Base-by-base conservation (phyloP, 2,888 invertebrate genomes). In the Megalurothrips usitatus region DNA sequence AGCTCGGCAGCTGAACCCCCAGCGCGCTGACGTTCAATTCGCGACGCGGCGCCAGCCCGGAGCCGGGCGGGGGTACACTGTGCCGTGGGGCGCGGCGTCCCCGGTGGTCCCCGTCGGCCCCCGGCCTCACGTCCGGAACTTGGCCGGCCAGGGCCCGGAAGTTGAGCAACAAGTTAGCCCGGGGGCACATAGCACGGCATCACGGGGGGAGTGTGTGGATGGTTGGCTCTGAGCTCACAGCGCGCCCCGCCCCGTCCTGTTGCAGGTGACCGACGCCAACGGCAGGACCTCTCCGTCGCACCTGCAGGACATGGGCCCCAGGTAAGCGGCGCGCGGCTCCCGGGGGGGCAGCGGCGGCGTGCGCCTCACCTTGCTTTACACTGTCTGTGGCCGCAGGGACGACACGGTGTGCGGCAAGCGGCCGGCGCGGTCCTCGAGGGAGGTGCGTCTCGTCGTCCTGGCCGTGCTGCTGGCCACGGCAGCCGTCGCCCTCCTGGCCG, bases 291-390 rank as follows among this genome's bases (percentile, higher is more conserved):
- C 68, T 8, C 68, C 68, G 26, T 8, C 68, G 68, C 68, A 75
- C 68, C 68, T 75, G 11, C 68, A 75, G 68, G 68, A 75, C 68
- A 75, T 75, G 68, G 68, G 68, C 12, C 68, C 68, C 68, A 75
- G 68, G 68, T 75, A 26, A 75, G 68, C 23, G 8, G 0, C 17
- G 58, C 34, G 34, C 34, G 34, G 34, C 34, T 43, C 34, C 3
- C 34, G 34, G 34, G 2, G 34, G 34, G 10, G 6, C 58, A 14
- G 52, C 9, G 52, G 14, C n/a, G 52, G 1, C 52, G 52, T 12
- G 26, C 68, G 23, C 23, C 9, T 68, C 23, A 75, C 68, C 6
- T 19, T 68, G 68, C 19, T 58, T n/a, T 58, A 43, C 23, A 23
- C 68, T 23, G 3, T 68, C 26, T 26, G 10, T 23, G 11, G 58